These are phyloP conservation scores for Kryptolebias ocellatus DNA, from an alignment of 2,797 vertebrate species.

Conservation along the genomic window DNA sequence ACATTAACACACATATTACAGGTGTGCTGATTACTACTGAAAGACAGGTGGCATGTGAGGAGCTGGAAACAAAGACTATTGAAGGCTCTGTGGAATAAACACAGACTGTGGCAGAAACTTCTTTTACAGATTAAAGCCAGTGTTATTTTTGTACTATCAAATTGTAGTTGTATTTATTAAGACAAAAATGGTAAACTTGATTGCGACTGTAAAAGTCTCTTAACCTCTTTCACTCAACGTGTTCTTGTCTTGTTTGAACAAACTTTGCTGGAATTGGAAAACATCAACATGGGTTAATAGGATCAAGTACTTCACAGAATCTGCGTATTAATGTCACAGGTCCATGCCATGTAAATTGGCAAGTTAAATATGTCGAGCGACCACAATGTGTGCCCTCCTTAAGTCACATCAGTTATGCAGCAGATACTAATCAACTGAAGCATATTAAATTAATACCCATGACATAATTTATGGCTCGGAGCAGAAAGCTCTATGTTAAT, in stretches of 20 bases:
- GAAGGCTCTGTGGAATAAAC: too few relatives aligned
- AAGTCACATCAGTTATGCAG: conserved; percentile 19
- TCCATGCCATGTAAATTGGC: background rate
- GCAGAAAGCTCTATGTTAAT: conserved; percentile 5
- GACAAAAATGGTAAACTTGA: too few relatives aligned
- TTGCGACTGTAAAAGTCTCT: background rate
- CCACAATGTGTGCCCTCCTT: conserved; percentile 12
- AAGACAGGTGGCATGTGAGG: too few relatives aligned
- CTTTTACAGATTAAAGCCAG: too few relatives aligned
- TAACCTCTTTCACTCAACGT: too few relatives aligned
- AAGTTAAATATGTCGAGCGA: conserved; percentile 6
- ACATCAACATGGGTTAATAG: background rate
- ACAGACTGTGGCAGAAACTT: too few relatives aligned
- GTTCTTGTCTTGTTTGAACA: background rate
- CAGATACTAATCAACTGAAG: conserved; percentile 9
- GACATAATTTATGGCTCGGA: conserved; percentile 7
- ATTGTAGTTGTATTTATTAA: too few relatives aligned
- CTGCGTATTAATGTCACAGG: background rate
- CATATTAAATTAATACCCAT: conserved; percentile 13
- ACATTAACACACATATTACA: too few relatives aligned
- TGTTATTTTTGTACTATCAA: too few relatives aligned
- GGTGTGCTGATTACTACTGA: too few relatives aligned
- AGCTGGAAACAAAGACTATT: too few relatives aligned
- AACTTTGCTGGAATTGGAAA: background rate
- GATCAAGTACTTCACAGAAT: background rate